Base-by-base conservation (phyloP, 2,888 invertebrate species). In the Ormyrus pomaceus region DNA sequence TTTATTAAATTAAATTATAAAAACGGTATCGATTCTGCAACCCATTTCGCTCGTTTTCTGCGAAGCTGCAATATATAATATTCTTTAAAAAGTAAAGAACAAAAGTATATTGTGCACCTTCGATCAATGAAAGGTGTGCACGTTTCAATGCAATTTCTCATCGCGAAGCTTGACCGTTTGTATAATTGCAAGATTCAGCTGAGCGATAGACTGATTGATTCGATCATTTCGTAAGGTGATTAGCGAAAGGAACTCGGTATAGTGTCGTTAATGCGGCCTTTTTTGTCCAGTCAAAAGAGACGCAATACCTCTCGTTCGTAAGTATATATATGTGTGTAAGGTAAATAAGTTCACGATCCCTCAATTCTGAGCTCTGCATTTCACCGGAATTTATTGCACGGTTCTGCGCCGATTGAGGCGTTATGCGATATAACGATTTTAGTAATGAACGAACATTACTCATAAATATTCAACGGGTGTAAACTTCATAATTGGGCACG, bases 191-290 rank as follows among this genome's bases (percentile, higher is more conserved):
- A 76, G 76, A 76, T 76, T 11, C 53, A 19, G 5, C 9, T 6
- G 19, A 46, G 10, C n/a, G 77, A 70, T 77, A 70, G 10, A 6
- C 3, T 51, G 9, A 73, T 13, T 56, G 69, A 56, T 50, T 65
- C 45, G 13, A 71, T 9, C 8, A 58, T 77, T 70, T 77, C 70
- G 62, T 72, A 72, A 72, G 72, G 34, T 62, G 64, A 73, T 65
- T 73, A 73, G 73, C 73, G 58, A 71, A 77, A 77, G 69, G 62
- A 45, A 11, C 65, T 48, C 10, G 34, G 34, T 34, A 34, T 34
- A 34, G 34, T 50, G 10, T 5, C 11, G 6, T 55, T 62, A 56
- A 50, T 34, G 45, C 6, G 48, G 34, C 34, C 6, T 56, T 59
- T 77, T 58, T 71, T 58, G 2, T 51, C 11, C 7, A 13, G 5